Percentiles rank a stretch among this genome's conserved stretches.
These are phyloP conservation scores for Brachyptera putata DNA, from an alignment of 2,888 invertebrate genomes.

Conservation along the genomic window DNA sequence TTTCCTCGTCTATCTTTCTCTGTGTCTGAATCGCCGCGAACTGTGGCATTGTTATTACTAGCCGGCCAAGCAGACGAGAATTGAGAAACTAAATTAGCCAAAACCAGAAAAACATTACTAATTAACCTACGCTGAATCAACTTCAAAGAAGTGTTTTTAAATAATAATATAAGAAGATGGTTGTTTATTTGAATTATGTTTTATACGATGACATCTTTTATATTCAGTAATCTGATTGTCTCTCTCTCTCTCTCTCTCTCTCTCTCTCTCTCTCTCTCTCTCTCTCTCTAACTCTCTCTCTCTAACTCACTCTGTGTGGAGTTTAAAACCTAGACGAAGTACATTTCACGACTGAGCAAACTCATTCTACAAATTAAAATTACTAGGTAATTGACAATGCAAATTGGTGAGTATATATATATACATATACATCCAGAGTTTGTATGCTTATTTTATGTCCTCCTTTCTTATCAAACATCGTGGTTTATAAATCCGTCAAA, in stretches of 20 bases:
- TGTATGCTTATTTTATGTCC: background rate
- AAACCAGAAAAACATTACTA: slow-evolving; percentile 16
- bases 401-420: background rate
- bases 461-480: slow-evolving; percentile 1
- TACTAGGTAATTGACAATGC: slow-evolving; percentile 13
- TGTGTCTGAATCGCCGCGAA: slow-evolving; percentile 23
- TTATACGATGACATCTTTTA: too few species aligned
- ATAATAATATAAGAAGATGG: slow-evolving; percentile 1
- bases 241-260: too few species aligned
- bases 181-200: background rate
- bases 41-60: slow-evolving; percentile 23
- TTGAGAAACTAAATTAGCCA: slow-evolving; percentile 11
- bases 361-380: slow-evolving; percentile 19
- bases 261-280: too few species aligned
- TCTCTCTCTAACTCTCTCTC: too few species aligned
- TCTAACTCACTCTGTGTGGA: too few species aligned
- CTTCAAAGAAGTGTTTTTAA: slow-evolving; percentile 11
- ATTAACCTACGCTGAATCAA: slow-evolving; percentile 6
- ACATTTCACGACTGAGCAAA: too few species aligned
- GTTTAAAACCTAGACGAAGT: too few species aligned
- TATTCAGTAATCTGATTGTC: too few species aligned
- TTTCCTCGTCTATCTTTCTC: too few species aligned
- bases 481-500: slow-evolving; percentile 14
- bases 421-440: too few species aligned
- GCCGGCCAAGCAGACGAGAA: background rate